phyloP scores from a whole-genome alignment of 2,888 invertebrate genomes.

The Chorisops tibialis region DNA sequence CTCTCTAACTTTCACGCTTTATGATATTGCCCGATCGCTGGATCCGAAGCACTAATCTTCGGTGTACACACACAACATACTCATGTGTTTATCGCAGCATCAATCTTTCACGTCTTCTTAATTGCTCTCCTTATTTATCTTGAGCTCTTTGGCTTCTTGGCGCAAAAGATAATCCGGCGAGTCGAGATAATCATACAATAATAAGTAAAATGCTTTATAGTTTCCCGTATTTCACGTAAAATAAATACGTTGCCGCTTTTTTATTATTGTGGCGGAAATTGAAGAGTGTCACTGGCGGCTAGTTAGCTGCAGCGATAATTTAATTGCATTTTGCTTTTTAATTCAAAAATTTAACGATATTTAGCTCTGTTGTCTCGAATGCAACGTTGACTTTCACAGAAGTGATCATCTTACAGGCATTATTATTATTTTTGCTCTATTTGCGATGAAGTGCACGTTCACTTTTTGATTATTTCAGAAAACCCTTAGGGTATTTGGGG shows the following conservation, averaged over 20 bases:
- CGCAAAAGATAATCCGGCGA: neutral
- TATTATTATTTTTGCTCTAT: no score
- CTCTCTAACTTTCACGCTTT: slow-evolving; percentile 17
- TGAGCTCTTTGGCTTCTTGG: slow-evolving; percentile 2
- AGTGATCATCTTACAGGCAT: no score
- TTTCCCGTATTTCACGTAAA: neutral
- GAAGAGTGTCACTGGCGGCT: slow-evolving; percentile 11
- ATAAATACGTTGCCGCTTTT: neutral
- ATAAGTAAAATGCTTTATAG: neutral
- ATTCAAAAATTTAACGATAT: neutral
- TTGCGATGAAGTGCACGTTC: no score
- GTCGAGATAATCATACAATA: neutral
- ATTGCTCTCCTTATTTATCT: slow-evolving; percentile 18
- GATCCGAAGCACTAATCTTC: neutral
- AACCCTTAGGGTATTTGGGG: no score
- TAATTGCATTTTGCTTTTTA: slow-evolving; percentile 13
- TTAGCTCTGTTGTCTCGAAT: slow-evolving; percentile 1
- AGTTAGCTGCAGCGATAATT: neutral
- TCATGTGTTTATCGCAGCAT: slow-evolving; percentile 12
- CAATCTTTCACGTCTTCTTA: slow-evolving; percentile 20
- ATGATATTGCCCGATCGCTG: neutral
- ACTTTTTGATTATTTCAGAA: no score
- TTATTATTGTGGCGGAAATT: neutral
- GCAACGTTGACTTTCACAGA: neutral
- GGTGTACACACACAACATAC: neutral